Conservation (phyloP, 2,888 invertebrate genomes). For the Melangyna quadrimaculata region DNA sequence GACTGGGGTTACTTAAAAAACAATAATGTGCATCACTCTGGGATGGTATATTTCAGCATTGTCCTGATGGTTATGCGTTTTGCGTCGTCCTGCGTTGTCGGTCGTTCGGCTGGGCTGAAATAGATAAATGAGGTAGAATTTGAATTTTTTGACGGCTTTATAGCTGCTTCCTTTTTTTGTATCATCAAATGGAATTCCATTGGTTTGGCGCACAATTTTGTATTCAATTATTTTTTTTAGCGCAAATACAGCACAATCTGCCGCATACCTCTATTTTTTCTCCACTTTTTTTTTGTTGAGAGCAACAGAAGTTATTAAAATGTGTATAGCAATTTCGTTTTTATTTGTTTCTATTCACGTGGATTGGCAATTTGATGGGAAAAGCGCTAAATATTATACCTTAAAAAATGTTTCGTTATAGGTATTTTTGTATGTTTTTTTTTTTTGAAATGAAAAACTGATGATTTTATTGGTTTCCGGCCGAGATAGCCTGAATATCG, state of each 20-base stretch:
- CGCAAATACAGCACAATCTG: conserved; percentile 8
- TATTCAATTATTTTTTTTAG: conserved; percentile 43
- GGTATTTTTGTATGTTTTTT: background rate
- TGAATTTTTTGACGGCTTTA: conserved; percentile 37
- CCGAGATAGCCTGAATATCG: conserved; percentile 57
- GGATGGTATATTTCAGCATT: conserved; percentile 14
- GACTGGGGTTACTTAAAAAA: conserved; percentile 65
- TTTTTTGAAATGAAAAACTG: conserved; percentile 35
- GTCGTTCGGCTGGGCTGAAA: background rate
- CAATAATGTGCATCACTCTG: conserved; percentile 65
- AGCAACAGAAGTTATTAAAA: conserved; percentile 61
- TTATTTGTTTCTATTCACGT: conserved; percentile 59
- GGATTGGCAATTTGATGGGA: conserved; percentile 60
- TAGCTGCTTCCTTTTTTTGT: background rate
- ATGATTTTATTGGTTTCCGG: conserved; percentile 69
- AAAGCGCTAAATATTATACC: conserved; percentile 28
- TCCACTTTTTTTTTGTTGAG: background rate
- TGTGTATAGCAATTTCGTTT: conserved; percentile 22
- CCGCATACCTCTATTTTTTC: background rate
- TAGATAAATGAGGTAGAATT: conserved; percentile 68
- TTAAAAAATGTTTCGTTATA: background rate
- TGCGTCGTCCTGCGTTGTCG: background rate
- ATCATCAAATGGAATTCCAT: conserved; percentile 34
- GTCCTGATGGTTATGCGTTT: too few relatives aligned
- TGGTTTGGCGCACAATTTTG: conserved; percentile 31